Conservation (phyloP, 1,140 invertebrate genomes). For the Lysiphlebus fabarum region DNA sequence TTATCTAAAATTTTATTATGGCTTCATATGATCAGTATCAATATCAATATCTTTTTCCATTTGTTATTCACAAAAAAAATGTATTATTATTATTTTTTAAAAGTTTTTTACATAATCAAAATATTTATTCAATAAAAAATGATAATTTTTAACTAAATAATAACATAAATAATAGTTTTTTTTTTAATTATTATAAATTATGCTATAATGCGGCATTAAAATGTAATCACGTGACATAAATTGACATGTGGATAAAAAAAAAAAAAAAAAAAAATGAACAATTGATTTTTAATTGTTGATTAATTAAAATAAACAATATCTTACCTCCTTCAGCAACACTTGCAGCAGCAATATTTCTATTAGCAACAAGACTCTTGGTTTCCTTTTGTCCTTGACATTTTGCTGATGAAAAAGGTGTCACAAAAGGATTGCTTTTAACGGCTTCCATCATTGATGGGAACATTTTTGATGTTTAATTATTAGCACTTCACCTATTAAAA, state of each 20-base stretch:
- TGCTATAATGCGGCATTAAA: no score
- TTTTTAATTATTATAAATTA: no score
- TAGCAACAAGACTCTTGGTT: slow-evolving; percentile 54
- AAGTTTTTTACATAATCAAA: no score
- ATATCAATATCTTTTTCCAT: no score
- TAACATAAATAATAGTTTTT: no score
- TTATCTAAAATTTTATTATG: background rate
- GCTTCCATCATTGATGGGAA: slow-evolving; percentile 70
- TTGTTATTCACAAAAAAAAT: no score
- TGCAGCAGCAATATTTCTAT: slow-evolving; percentile 61
- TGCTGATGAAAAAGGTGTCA: slow-evolving; percentile 62
- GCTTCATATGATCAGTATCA: no score
- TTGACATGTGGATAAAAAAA: slow-evolving; percentile 8
- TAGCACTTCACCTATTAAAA: slow-evolving; percentile 29
- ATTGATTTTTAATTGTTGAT: slow-evolving; percentile 8
- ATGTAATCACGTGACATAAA: background rate
- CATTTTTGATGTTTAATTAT: slow-evolving; percentile 52
- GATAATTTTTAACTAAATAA: no score
- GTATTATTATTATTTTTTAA: no score
- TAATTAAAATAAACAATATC: no score
- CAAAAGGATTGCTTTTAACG: slow-evolving; percentile 73
- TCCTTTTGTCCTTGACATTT: slow-evolving; percentile 57
- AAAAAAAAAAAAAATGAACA: slow-evolving; percentile 4
- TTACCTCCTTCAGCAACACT: slow-evolving; percentile 56
- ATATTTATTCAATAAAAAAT: no score